Evolutionary conservation across 30 jellyfish, hydroid and myxozoan species (phyloP), one percentile per base, ranked within the genome.

Genomic region (Aurelia sp.): DNA sequence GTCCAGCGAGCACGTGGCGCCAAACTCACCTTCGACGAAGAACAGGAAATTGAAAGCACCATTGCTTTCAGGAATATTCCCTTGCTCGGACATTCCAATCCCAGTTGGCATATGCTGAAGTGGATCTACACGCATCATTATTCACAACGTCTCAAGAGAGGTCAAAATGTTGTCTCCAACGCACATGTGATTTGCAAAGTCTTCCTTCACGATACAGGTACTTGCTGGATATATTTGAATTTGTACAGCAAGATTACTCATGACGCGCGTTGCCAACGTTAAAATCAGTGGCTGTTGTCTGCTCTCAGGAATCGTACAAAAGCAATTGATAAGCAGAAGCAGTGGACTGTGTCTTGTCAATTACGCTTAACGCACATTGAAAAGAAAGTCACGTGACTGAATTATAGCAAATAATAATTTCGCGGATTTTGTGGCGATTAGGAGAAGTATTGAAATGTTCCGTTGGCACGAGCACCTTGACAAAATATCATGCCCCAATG

Each of bases 41-140:
- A 87, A 93, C 78, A 93, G 58, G 63, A 93, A 93, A 66, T 93
- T 87, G 40, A 74, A 77, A 8, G 98, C 98, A 77, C 88, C 98
- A 44, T 65, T 71, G 71, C 64, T 66, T 61, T 81, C 84, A 75
- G 59, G 61, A 21, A 22, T 66, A 30, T 66, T 30, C 81, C 31
- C 74, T 48, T 37, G 59, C 16, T 13, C 35, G 3, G 59, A 74
- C 44, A 35, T 35, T 58, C 61, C 85, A 30, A 74, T 27, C 73
- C 61, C 85, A 20, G 59, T 71, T 10, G 85, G 20, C 55, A 21
- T 12, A 2, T 62, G 63, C 85, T 74, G 85, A 57, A 11, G 41
- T 21, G 17, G 47, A 33, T 60, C 61, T 23, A 41, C 31, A 62
- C 85, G 33, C 85, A 74, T 51, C 85, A 74, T 74, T 35, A 72